Conservation (phyloP, 2,797 vertebrate species). For the Anomalospiza imberbis region DNA sequence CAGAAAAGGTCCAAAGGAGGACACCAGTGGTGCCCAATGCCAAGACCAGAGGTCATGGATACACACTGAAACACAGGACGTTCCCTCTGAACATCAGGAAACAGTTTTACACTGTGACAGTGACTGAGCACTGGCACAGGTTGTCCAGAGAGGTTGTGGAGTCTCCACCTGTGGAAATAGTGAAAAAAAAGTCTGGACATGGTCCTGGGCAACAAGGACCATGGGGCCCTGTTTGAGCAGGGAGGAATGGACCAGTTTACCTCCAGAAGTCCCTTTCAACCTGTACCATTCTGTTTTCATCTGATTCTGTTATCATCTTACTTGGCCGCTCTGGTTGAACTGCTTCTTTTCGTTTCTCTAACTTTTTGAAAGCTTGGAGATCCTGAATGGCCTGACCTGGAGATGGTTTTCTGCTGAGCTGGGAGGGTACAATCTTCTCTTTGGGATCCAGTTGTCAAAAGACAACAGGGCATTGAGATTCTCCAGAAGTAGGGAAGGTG, state of each 20-base stretch:
- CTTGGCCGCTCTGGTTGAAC: background rate
- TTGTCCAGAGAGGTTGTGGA: background rate
- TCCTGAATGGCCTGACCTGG: background rate
- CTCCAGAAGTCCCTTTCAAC: background rate
- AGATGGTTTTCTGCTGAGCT: background rate
- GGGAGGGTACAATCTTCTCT: background rate
- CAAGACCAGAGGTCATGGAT: background rate
- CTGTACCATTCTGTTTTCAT: background rate
- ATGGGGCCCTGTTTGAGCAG: background rate
- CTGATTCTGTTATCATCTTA: background rate
- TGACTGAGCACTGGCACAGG: background rate
- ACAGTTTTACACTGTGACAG: background rate
- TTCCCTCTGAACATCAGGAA: background rate
- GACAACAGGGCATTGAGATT: background rate
- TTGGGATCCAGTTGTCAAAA: background rate
- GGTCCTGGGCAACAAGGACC: background rate
- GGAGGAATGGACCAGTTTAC: too few relatives aligned
- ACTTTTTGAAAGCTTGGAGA: background rate
- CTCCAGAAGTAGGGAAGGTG: background rate
- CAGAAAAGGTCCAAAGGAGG: background rate
- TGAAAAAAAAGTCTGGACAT: background rate
- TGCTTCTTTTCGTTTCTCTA: background rate
- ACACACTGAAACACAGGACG: background rate
- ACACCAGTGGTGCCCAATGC: background rate
- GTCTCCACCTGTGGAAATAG: background rate